Evolutionary conservation across 1,140 invertebrate species (phyloP).

Genomic region (Bacillus rossius): DNA sequence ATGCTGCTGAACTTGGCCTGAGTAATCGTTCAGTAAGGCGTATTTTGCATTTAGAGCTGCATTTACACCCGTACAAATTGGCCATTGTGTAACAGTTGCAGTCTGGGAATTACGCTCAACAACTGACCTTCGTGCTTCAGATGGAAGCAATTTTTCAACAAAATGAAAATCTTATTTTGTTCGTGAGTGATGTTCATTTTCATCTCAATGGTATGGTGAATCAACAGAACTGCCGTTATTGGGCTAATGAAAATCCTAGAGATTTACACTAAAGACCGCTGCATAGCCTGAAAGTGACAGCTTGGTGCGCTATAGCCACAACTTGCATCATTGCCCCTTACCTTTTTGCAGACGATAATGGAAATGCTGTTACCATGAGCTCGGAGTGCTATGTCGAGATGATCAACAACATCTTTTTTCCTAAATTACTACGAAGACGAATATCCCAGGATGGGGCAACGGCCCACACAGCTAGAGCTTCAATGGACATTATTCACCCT

Average conservation of each 20-base stretch:
- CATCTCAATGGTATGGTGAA: conserved; percentile 15
- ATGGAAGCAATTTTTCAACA: not conserved
- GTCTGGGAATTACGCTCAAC: conserved; percentile 12
- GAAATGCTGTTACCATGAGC: too few relatives aligned
- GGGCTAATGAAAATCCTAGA: conserved; percentile 11
- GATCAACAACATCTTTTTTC: too few relatives aligned
- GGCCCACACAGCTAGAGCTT: too few relatives aligned
- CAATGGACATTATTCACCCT: too few relatives aligned
- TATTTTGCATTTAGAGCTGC: conserved; percentile 16
- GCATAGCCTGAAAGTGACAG: not conserved
- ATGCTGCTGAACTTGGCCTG: conserved; percentile 15
- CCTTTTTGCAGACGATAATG: too few relatives aligned
- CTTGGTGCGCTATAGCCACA: not conserved
- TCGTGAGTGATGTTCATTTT: conserved; percentile 13
- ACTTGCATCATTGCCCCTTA: too few relatives aligned
- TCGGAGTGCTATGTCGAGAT: too few relatives aligned
- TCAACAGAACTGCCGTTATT: conserved; percentile 13
- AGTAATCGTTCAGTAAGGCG: conserved; percentile 10
- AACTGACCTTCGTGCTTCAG: not conserved
- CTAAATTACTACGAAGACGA: too few relatives aligned
- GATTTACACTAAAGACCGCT: conserved; percentile 10
- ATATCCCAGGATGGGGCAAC: too few relatives aligned
- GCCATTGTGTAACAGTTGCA: conserved; percentile 14
- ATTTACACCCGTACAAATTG: conserved; percentile 20
- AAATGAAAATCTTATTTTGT: not conserved